Percentiles rank a stretch among this genome's conserved stretches.
Evolutionary conservation across 2,888 invertebrate species (phyloP).

Genomic region (Platycnemis pennipes): DNA sequence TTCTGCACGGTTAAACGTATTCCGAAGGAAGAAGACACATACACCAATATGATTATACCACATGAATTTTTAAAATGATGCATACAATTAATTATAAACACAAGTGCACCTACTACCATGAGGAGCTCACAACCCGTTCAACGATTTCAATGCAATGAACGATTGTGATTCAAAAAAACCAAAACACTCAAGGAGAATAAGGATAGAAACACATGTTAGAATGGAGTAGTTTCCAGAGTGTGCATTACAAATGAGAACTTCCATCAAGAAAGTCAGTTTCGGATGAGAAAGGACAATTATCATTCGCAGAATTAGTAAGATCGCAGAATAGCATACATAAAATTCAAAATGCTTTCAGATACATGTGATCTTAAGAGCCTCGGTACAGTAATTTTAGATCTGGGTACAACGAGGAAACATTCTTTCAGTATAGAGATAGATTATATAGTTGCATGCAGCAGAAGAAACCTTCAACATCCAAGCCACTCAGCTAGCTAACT

Average conservation of each 20-base stretch:
- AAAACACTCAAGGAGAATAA: neutral
- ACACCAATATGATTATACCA: neutral
- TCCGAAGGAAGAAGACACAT: neutral
- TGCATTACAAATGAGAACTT: neutral
- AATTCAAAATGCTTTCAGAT: conserved; percentile 11
- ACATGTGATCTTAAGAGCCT: neutral
- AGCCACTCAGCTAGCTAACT: conserved; percentile 55
- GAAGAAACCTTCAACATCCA: conserved; percentile 55
- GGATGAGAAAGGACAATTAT: neutral
- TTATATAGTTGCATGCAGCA: conserved; percentile 53
- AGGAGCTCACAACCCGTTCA: neutral
- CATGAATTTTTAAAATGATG: neutral
- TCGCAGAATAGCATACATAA: neutral
- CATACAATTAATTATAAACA: neutral
- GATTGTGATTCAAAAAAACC: neutral
- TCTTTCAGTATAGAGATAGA: conserved; percentile 30
- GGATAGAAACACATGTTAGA: neutral
- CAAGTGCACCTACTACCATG: neutral
- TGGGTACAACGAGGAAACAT: conserved; percentile 10
- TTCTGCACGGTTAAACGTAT: neutral
- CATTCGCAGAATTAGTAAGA: conserved; percentile 18
- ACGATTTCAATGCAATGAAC: neutral
- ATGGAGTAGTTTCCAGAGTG: neutral
- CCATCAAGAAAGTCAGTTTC: neutral
- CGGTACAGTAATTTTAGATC: neutral